Evolutionary conservation across 2,113 vertebrate species (phyloP).

Genomic region (Melanerpes aurifrons): DNA sequence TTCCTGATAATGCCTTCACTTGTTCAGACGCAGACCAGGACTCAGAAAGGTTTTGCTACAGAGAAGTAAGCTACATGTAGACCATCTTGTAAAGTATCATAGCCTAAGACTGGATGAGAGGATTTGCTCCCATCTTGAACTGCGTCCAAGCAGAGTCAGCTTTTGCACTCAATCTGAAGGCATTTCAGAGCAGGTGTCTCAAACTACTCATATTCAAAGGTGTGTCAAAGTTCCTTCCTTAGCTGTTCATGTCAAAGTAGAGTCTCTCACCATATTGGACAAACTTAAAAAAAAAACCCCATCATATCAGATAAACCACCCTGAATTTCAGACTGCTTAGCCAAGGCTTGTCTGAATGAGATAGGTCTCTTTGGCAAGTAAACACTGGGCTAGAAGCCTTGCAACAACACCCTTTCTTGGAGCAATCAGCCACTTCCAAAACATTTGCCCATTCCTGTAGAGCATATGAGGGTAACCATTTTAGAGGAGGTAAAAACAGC

Average conservation of each 20-base stretch:
- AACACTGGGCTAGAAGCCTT: not conserved
- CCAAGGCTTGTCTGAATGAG: slow-evolving; percentile 28
- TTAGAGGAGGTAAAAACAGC: not conserved
- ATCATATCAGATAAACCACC: not conserved
- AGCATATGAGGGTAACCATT: not conserved
- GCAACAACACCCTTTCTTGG: not conserved
- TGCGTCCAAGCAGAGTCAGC: not conserved
- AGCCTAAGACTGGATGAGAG: not conserved
- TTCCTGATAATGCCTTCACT: not conserved
- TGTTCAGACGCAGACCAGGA: not conserved
- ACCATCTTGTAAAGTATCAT: not conserved
- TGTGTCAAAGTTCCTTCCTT: not conserved
- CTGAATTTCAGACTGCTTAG: not conserved
- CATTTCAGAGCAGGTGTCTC: slow-evolving; percentile 8
- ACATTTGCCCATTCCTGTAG: not conserved
- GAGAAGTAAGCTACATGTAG: not conserved
- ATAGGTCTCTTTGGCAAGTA: not conserved
- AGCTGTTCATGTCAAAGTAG: not conserved
- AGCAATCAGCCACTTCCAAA: not conserved
- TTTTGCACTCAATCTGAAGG: slow-evolving; percentile 1
- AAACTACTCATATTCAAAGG: not conserved
- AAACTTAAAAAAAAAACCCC: not conserved
- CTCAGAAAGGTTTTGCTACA: not conserved
- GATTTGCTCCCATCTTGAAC: not conserved
- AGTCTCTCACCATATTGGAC: not conserved